Percentiles rank a stretch among this genome's conserved stretches.
Conservation (phyloP, 2,797 vertebrate genomes). For the Tinamus major region DNA sequence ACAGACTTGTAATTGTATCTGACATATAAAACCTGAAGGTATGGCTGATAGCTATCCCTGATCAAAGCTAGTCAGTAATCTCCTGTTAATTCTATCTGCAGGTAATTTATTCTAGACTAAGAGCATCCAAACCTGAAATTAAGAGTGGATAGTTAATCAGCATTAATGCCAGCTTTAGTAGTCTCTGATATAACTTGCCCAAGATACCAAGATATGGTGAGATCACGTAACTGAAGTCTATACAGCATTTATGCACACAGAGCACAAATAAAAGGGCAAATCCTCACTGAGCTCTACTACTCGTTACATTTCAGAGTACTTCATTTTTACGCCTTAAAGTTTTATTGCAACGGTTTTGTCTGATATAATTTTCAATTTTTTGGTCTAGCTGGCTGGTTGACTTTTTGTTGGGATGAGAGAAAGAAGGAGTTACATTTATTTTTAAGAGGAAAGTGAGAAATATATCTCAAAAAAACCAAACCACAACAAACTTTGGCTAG, state of each 20-base stretch:
- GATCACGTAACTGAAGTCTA: neutral
- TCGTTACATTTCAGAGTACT: neutral
- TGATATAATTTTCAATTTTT: neutral
- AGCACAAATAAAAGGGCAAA: constrained; percentile 9
- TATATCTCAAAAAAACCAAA: neutral
- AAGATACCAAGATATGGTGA: constrained; percentile 7
- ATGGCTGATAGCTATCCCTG: neutral
- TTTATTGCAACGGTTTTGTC: neutral
- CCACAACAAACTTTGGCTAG: neutral
- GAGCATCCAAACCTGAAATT: constrained; percentile 5
- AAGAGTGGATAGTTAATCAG: constrained; percentile 31
- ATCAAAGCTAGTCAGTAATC: constrained; percentile 26
- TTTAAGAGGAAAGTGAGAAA: neutral
- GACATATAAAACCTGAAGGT: neutral
- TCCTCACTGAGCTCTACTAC: neutral
- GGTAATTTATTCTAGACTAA: constrained; percentile 31
- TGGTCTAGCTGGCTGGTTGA: neutral
- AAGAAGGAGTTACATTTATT: neutral
- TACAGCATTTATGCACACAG: neutral
- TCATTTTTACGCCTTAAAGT: neutral
- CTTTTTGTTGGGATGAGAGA: neutral
- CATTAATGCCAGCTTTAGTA: neutral
- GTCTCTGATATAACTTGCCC: constrained; percentile 13
- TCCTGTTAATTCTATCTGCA: neutral
- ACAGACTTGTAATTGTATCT: neutral